phyloP scores from a whole-genome alignment of 2,888 invertebrate species.

The Dynastes tityus region DNA sequence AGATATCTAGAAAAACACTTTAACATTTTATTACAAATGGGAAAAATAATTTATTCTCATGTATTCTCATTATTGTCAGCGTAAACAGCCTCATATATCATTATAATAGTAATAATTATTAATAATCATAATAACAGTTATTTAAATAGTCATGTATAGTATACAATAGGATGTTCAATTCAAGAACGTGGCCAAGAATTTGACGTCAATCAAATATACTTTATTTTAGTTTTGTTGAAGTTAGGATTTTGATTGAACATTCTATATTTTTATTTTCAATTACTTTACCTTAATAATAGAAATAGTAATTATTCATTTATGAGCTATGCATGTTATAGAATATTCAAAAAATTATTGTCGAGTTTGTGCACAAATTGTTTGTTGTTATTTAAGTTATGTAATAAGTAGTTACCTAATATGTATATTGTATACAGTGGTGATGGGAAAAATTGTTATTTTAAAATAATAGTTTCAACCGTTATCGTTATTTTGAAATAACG shows the following conservation, averaged over 20 bases:
- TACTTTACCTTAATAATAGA: neutral
- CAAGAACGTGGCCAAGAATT: no score
- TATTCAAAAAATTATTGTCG: conserved; percentile 58
- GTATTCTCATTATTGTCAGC: conserved; percentile 58
- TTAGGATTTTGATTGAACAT: neutral
- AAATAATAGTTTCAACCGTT: no score
- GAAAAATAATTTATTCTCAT: conserved; percentile 44
- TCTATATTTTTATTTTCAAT: neutral
- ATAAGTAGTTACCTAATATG: neutral
- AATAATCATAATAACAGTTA: conserved; percentile 2
- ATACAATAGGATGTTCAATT: no score
- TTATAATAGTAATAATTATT: conserved; percentile 32
- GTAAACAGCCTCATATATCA: conserved; percentile 58
- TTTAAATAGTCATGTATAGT: no score
- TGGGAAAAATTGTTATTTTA: no score
- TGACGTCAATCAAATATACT: no score
- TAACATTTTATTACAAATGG: conserved; percentile 51
- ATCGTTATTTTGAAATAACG: no score
- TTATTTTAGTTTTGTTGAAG: no score
- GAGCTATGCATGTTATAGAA: conserved; percentile 53
- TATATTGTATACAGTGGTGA: neutral
- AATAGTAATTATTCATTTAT: conserved; percentile 4
- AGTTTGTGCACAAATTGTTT: conserved; percentile 58
- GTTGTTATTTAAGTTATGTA: neutral
- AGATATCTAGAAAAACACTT: conserved; percentile 55